Base-by-base conservation (phyloP, 2,797 vertebrate genomes). In the Halcyon chelicuti region DNA sequence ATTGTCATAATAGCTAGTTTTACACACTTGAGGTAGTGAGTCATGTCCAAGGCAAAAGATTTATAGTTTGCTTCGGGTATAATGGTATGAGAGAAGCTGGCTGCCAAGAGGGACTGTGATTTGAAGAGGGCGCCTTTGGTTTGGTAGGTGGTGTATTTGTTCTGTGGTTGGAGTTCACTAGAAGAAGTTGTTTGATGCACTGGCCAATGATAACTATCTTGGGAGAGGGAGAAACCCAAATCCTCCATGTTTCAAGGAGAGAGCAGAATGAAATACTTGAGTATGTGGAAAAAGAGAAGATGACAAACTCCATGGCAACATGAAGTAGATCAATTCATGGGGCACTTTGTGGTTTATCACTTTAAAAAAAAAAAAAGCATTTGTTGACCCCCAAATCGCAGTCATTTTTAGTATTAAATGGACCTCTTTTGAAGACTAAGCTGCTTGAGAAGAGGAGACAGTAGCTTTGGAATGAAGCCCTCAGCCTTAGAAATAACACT, bases 141-240 rank as follows among this genome's bases (percentile, higher is more conserved):
- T 97, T 97, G 81, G 92, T 97, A 96, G 96, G 94, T 94, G 76
- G 86, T 92, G 42, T 97, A 73, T 97, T 98, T 97, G 87, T 96
- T 94, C 93, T 96, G 90, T 96, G 97, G 93, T 95, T 96, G 68
- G 49, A 95, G 81, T 90, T 97, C 93, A 86, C 63, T 90, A 95
- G 96, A 96, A 84, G 37, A 94, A 95, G 37, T 44, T 88, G 95
- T 97, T 96, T 96, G 90, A 96, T 95, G 40, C 89, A 23, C 47
- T 74, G 80, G 96, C 96, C 97, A 98, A 97, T 1, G 33, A 68
- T 84, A 97, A 97, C 93, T 97, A 51, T 93, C 91, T 90, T 92
- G 80, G 85, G 89, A 97, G 91, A 95, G 62, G 54, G 70, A 96
- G 88, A 95, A 94, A 96, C 92, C 49, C 82, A 97, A 96, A 90